A percentile compares a stretch with the other conserved stretches of the same genome.
Evolutionary conservation across 2,888 invertebrate genomes (phyloP).

Genomic region (Rugalucina vietnamica): DNA sequence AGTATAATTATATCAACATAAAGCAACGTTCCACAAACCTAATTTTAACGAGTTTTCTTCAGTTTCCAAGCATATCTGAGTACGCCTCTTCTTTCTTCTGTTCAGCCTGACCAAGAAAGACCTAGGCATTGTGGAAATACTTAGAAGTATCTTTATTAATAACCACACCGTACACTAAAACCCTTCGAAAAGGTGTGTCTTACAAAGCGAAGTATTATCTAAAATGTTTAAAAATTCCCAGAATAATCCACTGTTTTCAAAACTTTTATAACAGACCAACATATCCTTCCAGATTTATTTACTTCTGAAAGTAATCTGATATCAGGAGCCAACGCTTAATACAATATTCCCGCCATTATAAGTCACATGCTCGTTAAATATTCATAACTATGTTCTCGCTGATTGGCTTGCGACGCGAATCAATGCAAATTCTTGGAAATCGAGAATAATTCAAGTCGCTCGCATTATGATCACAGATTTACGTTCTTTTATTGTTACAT

Average conservation of each 20-base stretch:
- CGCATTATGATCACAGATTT: slow-evolving; percentile 16
- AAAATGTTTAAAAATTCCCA: background rate
- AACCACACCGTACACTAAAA: background rate
- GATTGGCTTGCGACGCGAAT: background rate
- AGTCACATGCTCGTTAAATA: slow-evolving; percentile 5
- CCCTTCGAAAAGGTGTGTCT: background rate
- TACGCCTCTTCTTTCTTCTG: no score
- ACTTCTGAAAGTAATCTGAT: background rate
- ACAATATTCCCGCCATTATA: slow-evolving; percentile 14
- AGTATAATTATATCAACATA: no score
- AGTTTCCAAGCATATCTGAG: no score
- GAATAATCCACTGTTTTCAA: background rate
- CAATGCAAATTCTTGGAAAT: background rate
- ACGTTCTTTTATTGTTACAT: slow-evolving; percentile 7
- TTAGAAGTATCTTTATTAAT: background rate
- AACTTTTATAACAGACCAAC: background rate
- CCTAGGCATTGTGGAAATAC: background rate
- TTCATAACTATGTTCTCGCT: background rate
- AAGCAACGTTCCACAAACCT: no score
- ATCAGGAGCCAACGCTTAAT: background rate
- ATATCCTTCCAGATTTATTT: background rate
- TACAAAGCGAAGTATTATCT: background rate
- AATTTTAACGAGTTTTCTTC: no score
- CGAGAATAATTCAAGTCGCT: background rate
- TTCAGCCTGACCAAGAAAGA: background rate